phyloP scores from a whole-genome alignment of 2,797 vertebrate genomes.

The Malacoraja senta region DNA sequence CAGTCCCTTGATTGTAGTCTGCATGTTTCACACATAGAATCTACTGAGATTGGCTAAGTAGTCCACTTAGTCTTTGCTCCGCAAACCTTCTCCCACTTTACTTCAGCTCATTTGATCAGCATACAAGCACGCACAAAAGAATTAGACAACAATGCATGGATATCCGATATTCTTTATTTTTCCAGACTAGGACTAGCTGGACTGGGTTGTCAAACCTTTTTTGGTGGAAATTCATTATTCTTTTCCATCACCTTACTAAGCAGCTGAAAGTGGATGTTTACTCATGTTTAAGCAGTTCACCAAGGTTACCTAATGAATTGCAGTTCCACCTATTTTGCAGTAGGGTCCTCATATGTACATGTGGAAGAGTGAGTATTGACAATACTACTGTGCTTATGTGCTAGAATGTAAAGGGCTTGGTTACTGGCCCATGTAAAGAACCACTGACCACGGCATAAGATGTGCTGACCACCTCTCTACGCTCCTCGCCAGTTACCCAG shows the following conservation, averaged over 20 bases:
- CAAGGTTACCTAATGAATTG: conserved; percentile 32
- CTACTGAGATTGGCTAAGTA: neutral
- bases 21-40: neutral
- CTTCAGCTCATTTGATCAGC: too few relatives aligned
- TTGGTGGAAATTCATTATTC: neutral
- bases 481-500: neutral
- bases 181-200: neutral
- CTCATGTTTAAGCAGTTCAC: conserved; percentile 10
- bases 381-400: neutral
- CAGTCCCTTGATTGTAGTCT: neutral
- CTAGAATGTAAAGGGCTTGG: neutral
- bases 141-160: neutral
- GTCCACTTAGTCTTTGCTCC: neutral
- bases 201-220: neutral
- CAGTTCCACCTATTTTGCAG: conserved; percentile 27
- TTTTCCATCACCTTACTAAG: neutral
- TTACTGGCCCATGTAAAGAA: neutral
- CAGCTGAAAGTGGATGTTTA: conserved; percentile 18
- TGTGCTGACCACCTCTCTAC: neutral
- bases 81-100: neutral
- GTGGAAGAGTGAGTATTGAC: neutral
- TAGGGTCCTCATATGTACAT: neutral
- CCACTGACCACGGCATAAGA: neutral
- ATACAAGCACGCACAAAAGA: too few relatives aligned
- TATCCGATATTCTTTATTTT: neutral